phyloP scores from a whole-genome alignment of 2,888 invertebrate species.

The Saturnia pavonia region DNA sequence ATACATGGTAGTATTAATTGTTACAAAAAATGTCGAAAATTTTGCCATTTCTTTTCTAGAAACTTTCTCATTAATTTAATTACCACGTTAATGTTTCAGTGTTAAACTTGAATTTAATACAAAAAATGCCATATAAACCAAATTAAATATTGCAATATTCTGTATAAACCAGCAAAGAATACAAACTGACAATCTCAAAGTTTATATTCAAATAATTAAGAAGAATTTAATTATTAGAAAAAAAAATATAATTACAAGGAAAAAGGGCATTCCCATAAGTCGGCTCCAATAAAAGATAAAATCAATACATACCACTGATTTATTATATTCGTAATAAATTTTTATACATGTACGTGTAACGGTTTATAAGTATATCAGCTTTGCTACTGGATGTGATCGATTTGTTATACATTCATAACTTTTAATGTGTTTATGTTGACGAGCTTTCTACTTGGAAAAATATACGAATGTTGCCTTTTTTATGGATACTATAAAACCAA shows the following conservation, averaged over 20 bases:
- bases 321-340: background rate
- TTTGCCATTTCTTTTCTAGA: no score
- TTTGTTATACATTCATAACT: background rate
- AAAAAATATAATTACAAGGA: background rate
- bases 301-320: background rate
- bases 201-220: no score
- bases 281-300: background rate
- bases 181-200: no score
- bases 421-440: slow-evolving; percentile 18
- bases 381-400: background rate
- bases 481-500: slow-evolving; percentile 17
- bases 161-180: no score
- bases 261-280: background rate
- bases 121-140: no score
- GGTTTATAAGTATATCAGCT: background rate
- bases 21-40: no score
- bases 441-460: slow-evolving; percentile 16
- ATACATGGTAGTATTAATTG: no score
- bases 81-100: no score
- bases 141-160: no score
- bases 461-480: background rate
- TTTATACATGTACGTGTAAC: background rate
- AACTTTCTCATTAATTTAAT: no score
- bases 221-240: no score
- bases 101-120: no score